Evolutionary conservation across 2,797 vertebrate genomes (phyloP), one percentile per base, ranked within the genome.

Genomic region (Tapirus indicus): DNA sequence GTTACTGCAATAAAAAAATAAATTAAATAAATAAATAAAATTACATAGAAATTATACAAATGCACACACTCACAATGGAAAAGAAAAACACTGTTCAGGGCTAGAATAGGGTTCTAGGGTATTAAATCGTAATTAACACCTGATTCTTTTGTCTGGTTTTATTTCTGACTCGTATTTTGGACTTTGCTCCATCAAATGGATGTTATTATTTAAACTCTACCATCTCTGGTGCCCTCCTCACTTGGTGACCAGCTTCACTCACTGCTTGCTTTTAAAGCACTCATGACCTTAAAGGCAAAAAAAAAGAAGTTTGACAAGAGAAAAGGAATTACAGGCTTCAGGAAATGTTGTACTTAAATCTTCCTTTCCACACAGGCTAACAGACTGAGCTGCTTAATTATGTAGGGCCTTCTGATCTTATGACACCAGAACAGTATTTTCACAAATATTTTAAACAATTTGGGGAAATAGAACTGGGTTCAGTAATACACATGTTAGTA

Each of bases 61-160:
- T 14, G 58, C 41, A 68, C 12, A 10, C 25, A 11, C n/a, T 60
- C 52, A 74, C 80, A 52, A 44, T 58, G 56, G 54, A 64, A 75
- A 84, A 83, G 49, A 77, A 94, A 92, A 93, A 32, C 12, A 25
- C 29, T 80, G 18, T 5, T 94, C n/a, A 23, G 25, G 21, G 14
- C 68, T 89, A 14, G 68, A 88, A 38, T 44, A 38, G 38, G 27
- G 0, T 20, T 86, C 54, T 52, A 71, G 38, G 58, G 11, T 52
- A 47, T 64, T 68, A 58, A 60, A 47, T 38, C 27, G 8, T 91
- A 72, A 85, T 60, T 71, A 35, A 47, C 18, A 14, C 9, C 44
- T 80, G 94, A 80, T 78, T 69, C 25, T 83, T 83, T 32, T 29
- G 35, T 78, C 68, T 92, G 47, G n/a, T 77, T 88, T 95, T 87